Conservation (phyloP, 2,888 invertebrate genomes). For the Hetaerina titia region DNA sequence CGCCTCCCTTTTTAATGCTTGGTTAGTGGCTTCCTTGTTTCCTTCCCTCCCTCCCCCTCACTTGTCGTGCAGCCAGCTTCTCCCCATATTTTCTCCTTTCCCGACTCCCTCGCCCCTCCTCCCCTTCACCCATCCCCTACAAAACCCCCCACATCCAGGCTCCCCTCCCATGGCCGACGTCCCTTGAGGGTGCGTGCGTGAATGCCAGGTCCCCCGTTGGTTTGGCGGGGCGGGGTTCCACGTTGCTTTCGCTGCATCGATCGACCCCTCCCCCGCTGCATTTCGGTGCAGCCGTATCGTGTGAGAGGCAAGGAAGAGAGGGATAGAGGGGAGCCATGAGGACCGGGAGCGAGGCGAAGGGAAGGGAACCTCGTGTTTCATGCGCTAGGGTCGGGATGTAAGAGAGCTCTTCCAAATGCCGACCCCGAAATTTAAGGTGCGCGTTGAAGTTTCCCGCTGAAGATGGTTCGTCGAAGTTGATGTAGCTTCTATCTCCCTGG, state of each 20-base stretch:
- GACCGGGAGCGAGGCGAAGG: not conserved
- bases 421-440: too few relatives aligned
- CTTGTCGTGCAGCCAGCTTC: not conserved
- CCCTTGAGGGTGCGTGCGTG: not conserved
- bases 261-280: not conserved
- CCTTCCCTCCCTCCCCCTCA: not conserved
- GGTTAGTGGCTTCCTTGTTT: not conserved
- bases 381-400: not conserved
- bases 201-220: not conserved
- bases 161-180: not conserved
- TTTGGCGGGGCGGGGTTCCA: not conserved
- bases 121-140: not conserved
- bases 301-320: not conserved
- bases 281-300: not conserved
- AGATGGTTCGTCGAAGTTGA: too few relatives aligned
- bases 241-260: conserved; percentile 8
- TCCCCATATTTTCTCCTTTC: not conserved
- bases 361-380: not conserved
- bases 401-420: not conserved
- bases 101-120: not conserved
- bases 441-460: too few relatives aligned
- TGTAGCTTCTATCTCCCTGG: too few relatives aligned
- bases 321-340: not conserved
- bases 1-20: not conserved
- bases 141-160: not conserved